A percentile compares a stretch with the other conserved stretches of the same genome.
These are phyloP conservation scores for Hydrotaea cyrtoneurina DNA, from an alignment of 2,888 invertebrate species.

Conservation along the genomic window DNA sequence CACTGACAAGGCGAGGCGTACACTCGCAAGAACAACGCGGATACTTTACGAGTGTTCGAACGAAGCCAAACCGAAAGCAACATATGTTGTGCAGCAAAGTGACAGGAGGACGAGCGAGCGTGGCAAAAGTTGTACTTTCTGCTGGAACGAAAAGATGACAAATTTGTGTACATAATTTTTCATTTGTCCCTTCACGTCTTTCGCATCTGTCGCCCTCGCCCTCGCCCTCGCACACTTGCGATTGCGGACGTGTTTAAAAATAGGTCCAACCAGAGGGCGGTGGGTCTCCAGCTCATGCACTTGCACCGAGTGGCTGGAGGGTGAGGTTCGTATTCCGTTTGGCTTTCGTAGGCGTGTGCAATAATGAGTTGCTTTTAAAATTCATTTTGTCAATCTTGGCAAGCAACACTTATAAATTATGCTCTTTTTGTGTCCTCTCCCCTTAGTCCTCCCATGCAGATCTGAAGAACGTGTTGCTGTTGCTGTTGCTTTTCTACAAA, in stretches of 20 bases:
- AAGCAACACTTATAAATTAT: slow-evolving; percentile 66
- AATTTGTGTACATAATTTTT: slow-evolving; percentile 55
- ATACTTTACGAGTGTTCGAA: slow-evolving; percentile 42
- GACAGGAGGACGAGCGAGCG: background rate
- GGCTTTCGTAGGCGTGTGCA: slow-evolving; percentile 56
- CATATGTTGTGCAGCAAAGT: background rate
- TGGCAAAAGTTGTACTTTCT: slow-evolving; percentile 1
- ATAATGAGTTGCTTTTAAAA: slow-evolving; percentile 66
- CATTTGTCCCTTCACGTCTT: slow-evolving; percentile 14
- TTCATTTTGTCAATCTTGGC: slow-evolving; percentile 67
- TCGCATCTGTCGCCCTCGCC: background rate
- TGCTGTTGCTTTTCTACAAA: background rate
- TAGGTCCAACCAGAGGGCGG: slow-evolving; percentile 46
- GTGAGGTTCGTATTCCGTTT: slow-evolving; percentile 33
- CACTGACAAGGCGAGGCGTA: slow-evolving; percentile 27
- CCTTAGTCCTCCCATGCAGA: slow-evolving; percentile 21
- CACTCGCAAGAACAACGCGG: slow-evolving; percentile 27
- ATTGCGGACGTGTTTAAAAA: slow-evolving; percentile 54
- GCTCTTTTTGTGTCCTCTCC: slow-evolving; percentile 45
- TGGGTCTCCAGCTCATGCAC: background rate
- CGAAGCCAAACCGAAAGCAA: slow-evolving; percentile 40
- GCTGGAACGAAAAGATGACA: slow-evolving; percentile 47
- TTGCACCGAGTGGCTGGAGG: slow-evolving; percentile 41
- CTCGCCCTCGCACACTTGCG: background rate
- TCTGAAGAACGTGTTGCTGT: background rate